Evolutionary conservation across 2,888 invertebrate genomes (phyloP).

Genomic region (Phragmatobia fuliginosa): DNA sequence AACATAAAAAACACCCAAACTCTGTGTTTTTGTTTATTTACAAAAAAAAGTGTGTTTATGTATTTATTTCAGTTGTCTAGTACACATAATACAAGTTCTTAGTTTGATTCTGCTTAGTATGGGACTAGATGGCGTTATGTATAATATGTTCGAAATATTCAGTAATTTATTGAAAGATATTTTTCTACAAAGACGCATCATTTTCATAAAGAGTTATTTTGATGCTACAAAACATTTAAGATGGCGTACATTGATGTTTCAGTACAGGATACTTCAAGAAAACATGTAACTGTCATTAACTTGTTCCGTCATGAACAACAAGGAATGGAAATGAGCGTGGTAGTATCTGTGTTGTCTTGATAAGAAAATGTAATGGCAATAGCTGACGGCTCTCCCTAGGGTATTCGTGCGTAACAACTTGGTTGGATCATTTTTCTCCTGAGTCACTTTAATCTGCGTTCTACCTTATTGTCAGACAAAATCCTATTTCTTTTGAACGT

Average conservation of each 20-base stretch:
- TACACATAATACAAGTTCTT: no score
- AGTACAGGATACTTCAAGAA: constrained; percentile 24
- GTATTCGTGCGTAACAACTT: constrained; percentile 67
- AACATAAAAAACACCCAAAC: no score
- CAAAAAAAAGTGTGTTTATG: no score
- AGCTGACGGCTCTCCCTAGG: constrained; percentile 69
- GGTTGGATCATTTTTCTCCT: constrained; percentile 57
- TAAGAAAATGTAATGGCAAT: constrained; percentile 76
- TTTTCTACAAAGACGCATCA: neutral
- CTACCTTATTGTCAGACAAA: constrained; percentile 61
- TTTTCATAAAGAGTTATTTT: constrained; percentile 18
- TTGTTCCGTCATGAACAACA: constrained; percentile 35
- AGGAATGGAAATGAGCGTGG: constrained; percentile 45
- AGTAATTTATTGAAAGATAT: no score
- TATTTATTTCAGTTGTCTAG: no score
- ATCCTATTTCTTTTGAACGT: constrained; percentile 23
- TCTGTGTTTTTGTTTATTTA: no score
- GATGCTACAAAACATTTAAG: constrained; percentile 15
- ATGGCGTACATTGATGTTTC: constrained; percentile 35
- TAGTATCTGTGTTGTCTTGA: constrained; percentile 70
- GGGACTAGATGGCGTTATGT: no score
- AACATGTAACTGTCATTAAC: constrained; percentile 40
- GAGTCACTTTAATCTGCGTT: constrained; percentile 70
- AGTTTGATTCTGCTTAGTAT: no score
- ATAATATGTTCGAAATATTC: no score